Conservation (phyloP, 2,888 invertebrate genomes). For the Ctena decussata region DNA sequence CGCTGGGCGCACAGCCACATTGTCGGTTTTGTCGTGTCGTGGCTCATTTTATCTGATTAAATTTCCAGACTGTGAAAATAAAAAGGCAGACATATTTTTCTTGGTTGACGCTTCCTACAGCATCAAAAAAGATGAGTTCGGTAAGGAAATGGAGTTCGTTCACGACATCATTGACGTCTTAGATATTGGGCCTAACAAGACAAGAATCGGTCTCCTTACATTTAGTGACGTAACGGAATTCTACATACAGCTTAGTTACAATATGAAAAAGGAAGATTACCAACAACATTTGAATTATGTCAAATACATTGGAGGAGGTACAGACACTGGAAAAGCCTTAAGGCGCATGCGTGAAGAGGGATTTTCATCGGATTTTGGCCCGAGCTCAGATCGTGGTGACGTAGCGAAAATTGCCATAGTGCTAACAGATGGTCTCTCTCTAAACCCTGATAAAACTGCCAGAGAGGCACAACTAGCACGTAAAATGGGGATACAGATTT, state of each 20-base stretch:
- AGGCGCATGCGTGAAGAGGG: slow-evolving; percentile 69
- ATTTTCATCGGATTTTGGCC: slow-evolving; percentile 48
- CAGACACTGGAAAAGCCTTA: slow-evolving; percentile 74
- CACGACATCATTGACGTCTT: slow-evolving; percentile 67
- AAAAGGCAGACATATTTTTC: slow-evolving; percentile 74
- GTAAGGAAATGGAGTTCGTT: slow-evolving; percentile 73
- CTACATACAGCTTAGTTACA: slow-evolving; percentile 62
- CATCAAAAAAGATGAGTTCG: slow-evolving; percentile 78
- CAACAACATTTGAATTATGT: slow-evolving; percentile 52
- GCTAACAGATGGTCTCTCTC: slow-evolving; percentile 80
- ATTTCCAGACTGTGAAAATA: slow-evolving; percentile 69
- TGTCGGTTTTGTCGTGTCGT: too few relatives aligned
- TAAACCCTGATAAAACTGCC: slow-evolving; percentile 73
- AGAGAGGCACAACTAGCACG: slow-evolving; percentile 71
- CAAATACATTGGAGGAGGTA: slow-evolving; percentile 69
- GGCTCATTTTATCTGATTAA: too few relatives aligned
- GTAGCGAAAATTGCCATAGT: slow-evolving; percentile 80
- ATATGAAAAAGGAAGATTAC: slow-evolving; percentile 58
- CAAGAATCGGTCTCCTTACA: slow-evolving; percentile 71
- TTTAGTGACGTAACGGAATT: slow-evolving; percentile 69
- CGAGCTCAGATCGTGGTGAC: slow-evolving; percentile 43
- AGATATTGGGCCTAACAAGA: slow-evolving; percentile 70
- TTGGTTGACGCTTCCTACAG: slow-evolving; percentile 76
- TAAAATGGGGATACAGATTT: slow-evolving; percentile 75
- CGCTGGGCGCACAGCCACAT: too few relatives aligned